Conservation (phyloP, 2,113 vertebrate genomes). For the Myotis lucifugus region DNA sequence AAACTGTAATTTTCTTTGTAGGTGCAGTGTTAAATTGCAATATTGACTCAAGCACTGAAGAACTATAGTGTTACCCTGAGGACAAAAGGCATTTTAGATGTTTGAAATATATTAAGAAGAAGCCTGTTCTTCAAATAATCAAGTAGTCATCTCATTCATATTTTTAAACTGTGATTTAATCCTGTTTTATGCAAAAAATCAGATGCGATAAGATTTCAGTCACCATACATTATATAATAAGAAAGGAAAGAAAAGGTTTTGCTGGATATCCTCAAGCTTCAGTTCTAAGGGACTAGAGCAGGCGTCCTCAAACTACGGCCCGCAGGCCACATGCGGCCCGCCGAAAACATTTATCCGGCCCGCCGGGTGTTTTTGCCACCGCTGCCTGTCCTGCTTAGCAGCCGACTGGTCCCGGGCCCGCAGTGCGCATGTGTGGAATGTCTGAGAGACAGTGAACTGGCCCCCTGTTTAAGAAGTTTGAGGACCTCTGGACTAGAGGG, state of each 20-base stretch:
- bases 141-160: slow-evolving; percentile 60
- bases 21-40: slow-evolving; percentile 73
- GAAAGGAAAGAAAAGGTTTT: slow-evolving; percentile 49
- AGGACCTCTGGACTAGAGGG: neutral
- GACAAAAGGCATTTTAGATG: slow-evolving; percentile 73
- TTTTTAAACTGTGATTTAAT: slow-evolving; percentile 57
- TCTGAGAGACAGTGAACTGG: too few species aligned
- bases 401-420: too few species aligned
- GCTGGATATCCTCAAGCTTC: neutral
- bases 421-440: too few species aligned
- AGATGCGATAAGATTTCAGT: slow-evolving; percentile 2
- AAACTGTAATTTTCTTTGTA: slow-evolving; percentile 82
- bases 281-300: slow-evolving; percentile 1
- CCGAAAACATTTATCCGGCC: too few species aligned
- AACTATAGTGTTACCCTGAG: slow-evolving; percentile 71
- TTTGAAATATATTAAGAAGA: slow-evolving; percentile 71
- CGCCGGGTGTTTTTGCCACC: too few species aligned
- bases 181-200: slow-evolving; percentile 67
- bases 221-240: neutral
- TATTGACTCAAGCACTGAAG: slow-evolving; percentile 68
- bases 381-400: too few species aligned
- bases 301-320: too few species aligned
- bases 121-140: slow-evolving; percentile 58
- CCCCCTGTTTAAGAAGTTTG: too few species aligned
- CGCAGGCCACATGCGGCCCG: too few species aligned